Conservation (phyloP, 2,113 vertebrate genomes). For the Anoplopoma fimbria region DNA sequence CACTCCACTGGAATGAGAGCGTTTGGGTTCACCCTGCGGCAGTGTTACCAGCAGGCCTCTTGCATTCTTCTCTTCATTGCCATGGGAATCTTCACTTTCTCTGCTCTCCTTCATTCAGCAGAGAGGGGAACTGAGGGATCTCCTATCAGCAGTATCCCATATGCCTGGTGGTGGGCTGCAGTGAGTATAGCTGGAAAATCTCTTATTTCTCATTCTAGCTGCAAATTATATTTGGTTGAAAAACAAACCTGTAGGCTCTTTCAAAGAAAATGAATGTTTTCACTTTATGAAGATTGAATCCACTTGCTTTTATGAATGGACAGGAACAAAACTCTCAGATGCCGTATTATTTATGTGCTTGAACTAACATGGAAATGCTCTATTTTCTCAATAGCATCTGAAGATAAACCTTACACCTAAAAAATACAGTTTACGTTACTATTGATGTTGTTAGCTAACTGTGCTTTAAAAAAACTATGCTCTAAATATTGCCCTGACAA, state of each 20-base stretch:
- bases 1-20: conserved; percentile 88
- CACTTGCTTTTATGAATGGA: not conserved
- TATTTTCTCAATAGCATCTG: not conserved
- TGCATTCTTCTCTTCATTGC: conserved; percentile 89
- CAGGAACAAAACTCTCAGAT: not conserved
- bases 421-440: too few relatives aligned
- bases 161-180: conserved; percentile 90
- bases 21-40: conserved; percentile 89
- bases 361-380: not conserved
- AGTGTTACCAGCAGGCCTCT: conserved; percentile 88
- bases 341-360: not conserved
- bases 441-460: too few relatives aligned
- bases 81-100: conserved; percentile 90
- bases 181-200: conserved; percentile 76
- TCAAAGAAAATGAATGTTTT: too few relatives aligned
- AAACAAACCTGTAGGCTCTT: too few relatives aligned
- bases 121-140: conserved; percentile 87
- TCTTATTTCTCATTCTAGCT: not conserved
- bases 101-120: conserved; percentile 87
- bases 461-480: too few relatives aligned
- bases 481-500: too few relatives aligned
- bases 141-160: conserved; percentile 88
- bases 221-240: not conserved
- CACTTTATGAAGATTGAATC: not conserved
- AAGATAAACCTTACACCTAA: not conserved